Percentiles rank a stretch among this genome's conserved stretches.
These are phyloP conservation scores for Anguilla anguilla DNA, from an alignment of 2,797 vertebrate genomes.

Conservation along the genomic window DNA sequence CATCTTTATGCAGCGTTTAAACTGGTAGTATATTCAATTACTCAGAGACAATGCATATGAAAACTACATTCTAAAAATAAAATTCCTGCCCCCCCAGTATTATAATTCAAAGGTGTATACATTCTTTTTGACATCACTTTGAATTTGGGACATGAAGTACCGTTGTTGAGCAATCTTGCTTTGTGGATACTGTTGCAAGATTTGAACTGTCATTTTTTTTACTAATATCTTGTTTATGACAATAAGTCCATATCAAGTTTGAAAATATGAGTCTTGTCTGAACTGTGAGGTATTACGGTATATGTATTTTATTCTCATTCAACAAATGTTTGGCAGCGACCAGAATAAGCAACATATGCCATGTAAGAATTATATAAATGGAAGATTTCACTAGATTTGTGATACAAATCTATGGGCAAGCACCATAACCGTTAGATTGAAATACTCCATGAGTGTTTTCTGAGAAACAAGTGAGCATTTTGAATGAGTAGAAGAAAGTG, in stretches of 20 bases:
- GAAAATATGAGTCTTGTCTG: background rate
- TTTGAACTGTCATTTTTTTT: background rate
- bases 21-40: background rate
- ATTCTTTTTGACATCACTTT: background rate
- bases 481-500: background rate
- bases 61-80: too few species aligned
- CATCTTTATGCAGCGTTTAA: background rate
- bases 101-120: background rate
- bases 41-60: background rate
- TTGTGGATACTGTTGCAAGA: background rate
- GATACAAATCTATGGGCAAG: background rate
- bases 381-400: background rate
- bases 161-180: background rate
- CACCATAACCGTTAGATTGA: background rate
- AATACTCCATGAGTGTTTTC: background rate
- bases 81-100: background rate
- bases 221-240: background rate
- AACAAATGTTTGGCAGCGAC: background rate
- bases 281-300: background rate
- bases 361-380: background rate
- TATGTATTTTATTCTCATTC: background rate
- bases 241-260: background rate
- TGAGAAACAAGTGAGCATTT: background rate
- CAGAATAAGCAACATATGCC: background rate
- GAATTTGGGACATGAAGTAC: background rate